Base-by-base conservation (phyloP, 1,140 invertebrate genomes). In the Protaetia brevitarsis region DNA sequence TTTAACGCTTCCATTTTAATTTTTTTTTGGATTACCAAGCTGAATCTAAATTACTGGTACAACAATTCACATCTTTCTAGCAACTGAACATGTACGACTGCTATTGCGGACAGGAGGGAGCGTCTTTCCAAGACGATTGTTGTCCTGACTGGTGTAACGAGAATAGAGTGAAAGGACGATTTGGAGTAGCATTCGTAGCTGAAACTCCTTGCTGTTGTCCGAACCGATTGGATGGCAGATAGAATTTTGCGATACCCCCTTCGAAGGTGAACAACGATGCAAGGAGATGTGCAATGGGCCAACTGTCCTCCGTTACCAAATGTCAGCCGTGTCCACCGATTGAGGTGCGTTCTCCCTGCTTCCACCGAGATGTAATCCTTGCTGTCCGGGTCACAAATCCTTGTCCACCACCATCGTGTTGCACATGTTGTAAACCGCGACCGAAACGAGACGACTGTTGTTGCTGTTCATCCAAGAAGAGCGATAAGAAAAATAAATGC, bases 171-270 rank as follows among this genome's bases (percentile, higher is more conserved):
- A 66, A 68, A 66, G 71, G 67, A 3, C 68, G 69, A 21, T 71
- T 74, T 37, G 71, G 73, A 10, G 27, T 74, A 57, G 71, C 71
- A 26, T 74, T 70, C 66, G 61, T 74, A 11, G 31, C 62, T 8
- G 69, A 73, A 65, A 62, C 66, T 7, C 69, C 69, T 26, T 66
- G 36, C 37, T 51, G 57, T 29, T 66, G 58, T 56, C 67, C 65
- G 27, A 73, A 63, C 73, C 73, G 2, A 67, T 67, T 13, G 74
- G 72, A 19, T 74, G 74, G 73, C 72, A 76, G 59, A 67, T 74
- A 1, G 73, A 74, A 67, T 74, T 76, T 41, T 64, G 66, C 28
- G 73, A 74, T 63, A 72, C 74, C 4, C 73, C 73, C 10, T 76
- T 73, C 1, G 37, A 66, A 68, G 70, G 74, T 16, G 69, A 71